Evolutionary conservation across 2,113 vertebrate genomes (phyloP).

Genomic region (Sphyrna mokarran): DNA sequence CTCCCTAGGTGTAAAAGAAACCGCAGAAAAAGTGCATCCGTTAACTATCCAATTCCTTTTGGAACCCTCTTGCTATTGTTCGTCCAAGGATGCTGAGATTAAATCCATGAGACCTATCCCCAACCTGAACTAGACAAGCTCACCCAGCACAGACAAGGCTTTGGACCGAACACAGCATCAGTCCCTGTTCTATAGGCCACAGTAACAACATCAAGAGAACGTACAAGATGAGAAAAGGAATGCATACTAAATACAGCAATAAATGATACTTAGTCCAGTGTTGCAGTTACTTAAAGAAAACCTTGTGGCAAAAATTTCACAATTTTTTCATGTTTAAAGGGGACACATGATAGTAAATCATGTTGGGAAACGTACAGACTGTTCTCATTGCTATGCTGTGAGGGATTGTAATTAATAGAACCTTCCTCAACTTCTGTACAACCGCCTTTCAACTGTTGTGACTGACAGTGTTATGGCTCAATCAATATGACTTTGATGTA

Average conservation of each 20-base stretch:
- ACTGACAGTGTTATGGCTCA: slow-evolving; percentile 72
- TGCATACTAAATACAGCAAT: slow-evolving; percentile 80
- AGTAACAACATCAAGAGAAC: too few relatives aligned
- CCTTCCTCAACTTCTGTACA: slow-evolving; percentile 68
- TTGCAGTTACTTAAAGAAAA: slow-evolving; percentile 81
- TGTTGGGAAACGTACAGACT: slow-evolving; percentile 60
- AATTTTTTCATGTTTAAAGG: slow-evolving; percentile 76
- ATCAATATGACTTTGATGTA: slow-evolving; percentile 76
- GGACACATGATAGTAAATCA: slow-evolving; percentile 77
- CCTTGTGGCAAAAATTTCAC: slow-evolving; percentile 79
- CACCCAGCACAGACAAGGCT: too few relatives aligned
- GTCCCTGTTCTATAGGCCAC: not conserved
- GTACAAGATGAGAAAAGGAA: slow-evolving; percentile 50
- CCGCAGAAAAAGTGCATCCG: not conserved
- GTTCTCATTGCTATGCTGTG: slow-evolving; percentile 57
- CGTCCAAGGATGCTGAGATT: not conserved
- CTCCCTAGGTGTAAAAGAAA: not conserved
- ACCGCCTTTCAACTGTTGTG: slow-evolving; percentile 64
- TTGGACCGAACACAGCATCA: not conserved
- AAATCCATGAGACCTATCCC: not conserved
- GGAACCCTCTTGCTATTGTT: not conserved
- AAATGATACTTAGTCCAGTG: slow-evolving; percentile 69
- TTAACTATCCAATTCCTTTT: not conserved
- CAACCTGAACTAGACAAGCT: not conserved
- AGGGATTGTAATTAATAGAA: slow-evolving; percentile 64